These are phyloP conservation scores for Vultur gryphus DNA, from an alignment of 2,797 vertebrate genomes.

Conservation along the genomic window DNA sequence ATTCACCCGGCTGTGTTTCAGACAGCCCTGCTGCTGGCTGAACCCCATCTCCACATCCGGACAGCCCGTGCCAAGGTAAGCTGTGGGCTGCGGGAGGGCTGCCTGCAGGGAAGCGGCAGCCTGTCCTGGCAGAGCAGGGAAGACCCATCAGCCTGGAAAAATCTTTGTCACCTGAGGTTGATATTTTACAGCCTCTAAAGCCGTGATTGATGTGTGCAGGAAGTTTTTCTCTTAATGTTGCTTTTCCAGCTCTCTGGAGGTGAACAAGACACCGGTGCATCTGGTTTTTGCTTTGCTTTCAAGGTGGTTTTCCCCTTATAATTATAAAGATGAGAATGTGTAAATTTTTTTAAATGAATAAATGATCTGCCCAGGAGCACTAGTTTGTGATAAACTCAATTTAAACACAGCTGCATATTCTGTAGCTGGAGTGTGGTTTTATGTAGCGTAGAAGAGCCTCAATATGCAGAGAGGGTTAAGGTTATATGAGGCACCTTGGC, in stretches of 20 bases:
- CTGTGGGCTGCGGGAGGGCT: background rate
- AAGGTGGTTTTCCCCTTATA: background rate
- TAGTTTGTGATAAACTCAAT: background rate
- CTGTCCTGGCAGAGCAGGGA: background rate
- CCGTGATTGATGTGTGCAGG: background rate
- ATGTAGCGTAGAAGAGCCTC: background rate
- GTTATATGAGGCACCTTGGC: background rate
- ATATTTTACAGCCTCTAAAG: background rate
- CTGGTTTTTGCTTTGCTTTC: background rate
- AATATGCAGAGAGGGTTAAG: background rate
- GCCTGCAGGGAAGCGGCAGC: background rate
- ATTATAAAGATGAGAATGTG: background rate
- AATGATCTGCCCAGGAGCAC: background rate
- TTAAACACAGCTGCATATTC: background rate
- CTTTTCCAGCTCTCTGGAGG: background rate
- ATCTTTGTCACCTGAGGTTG: background rate
- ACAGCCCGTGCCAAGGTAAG: background rate
- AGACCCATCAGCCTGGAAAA: background rate
- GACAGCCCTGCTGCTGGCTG: background rate
- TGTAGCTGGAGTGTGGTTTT: background rate
- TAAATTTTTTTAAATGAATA: background rate
- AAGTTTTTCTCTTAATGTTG: background rate
- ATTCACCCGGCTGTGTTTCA: background rate
- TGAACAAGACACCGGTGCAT: background rate
- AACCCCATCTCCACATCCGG: rapidly evolving